A percentile compares a stretch with the other conserved stretches of the same genome.
These are phyloP conservation scores for Cydia strobilella DNA, from an alignment of 1,140 invertebrate species.

Conservation along the genomic window DNA sequence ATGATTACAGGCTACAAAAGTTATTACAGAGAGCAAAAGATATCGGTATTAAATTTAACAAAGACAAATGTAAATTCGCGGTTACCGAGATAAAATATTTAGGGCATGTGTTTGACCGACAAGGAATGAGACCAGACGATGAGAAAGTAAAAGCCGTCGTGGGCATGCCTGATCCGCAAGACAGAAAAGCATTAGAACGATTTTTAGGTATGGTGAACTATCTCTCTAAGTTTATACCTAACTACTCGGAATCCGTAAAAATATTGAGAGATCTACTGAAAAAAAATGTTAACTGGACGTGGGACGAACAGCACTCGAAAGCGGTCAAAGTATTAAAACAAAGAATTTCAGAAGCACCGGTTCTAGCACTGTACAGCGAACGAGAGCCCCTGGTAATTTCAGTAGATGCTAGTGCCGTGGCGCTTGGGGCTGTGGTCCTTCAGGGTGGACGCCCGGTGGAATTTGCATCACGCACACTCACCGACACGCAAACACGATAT, in stretches of 20 bases:
- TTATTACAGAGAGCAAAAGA: constrained; percentile 54
- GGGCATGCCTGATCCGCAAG: constrained; percentile 47
- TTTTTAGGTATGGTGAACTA: constrained; percentile 68
- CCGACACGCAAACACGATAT: constrained; percentile 57
- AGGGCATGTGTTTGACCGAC: constrained; percentile 46
- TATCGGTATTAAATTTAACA: constrained; percentile 50
- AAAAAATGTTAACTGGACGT: constrained; percentile 58
- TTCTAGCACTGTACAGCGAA: constrained; percentile 39
- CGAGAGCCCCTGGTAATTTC: constrained; percentile 36
- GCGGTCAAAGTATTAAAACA: constrained; percentile 59
- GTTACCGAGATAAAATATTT: constrained; percentile 51
- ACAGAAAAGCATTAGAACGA: constrained; percentile 44
- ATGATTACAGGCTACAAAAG: constrained; percentile 52
- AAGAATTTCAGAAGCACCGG: constrained; percentile 40
- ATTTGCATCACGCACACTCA: constrained; percentile 47
- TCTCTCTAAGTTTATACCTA: constrained; percentile 56
- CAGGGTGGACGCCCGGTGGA: too few relatives aligned
- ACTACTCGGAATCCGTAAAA: constrained; percentile 59
- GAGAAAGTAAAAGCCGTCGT: constrained; percentile 61
- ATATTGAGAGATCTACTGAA: constrained; percentile 39
- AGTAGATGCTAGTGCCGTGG: constrained; percentile 38
- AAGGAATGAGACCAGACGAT: constrained; percentile 48
- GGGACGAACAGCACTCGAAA: constrained; percentile 50
- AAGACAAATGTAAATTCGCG: too few relatives aligned
- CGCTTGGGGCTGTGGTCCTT: constrained; percentile 47